Evolutionary conservation across 2,113 vertebrate genomes (phyloP).

Genomic region (Cheirogaleus medius): DNA sequence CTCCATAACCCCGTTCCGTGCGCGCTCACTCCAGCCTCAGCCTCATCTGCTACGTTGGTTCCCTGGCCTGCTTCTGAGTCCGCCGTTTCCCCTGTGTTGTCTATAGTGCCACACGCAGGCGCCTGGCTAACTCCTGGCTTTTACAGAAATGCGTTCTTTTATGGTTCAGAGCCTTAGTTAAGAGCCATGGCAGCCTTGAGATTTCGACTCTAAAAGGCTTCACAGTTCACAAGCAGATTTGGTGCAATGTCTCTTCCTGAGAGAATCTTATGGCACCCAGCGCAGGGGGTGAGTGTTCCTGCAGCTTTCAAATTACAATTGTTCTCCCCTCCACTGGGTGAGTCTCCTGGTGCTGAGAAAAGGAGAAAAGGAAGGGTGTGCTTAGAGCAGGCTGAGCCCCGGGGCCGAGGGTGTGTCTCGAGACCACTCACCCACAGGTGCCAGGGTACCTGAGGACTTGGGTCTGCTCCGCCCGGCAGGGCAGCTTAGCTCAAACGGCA

Average conservation of each 20-base stretch:
- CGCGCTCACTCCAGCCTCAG: background rate
- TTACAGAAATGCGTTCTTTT: conserved; percentile 42
- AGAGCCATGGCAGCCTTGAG: conserved; percentile 8
- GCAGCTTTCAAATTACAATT: background rate
- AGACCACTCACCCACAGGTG: background rate
- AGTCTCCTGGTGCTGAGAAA: background rate
- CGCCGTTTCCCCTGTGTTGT: background rate
- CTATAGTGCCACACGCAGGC: background rate
- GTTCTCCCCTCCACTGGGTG: background rate
- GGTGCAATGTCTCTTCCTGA: conserved; percentile 17
- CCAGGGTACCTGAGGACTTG: background rate
- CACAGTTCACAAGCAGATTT: background rate
- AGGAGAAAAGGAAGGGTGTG: background rate
- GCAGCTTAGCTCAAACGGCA: background rate
- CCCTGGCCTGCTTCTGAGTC: background rate
- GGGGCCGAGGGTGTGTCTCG: background rate
- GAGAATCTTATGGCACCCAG: background rate
- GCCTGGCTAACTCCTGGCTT: conserved; percentile 3
- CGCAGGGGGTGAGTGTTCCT: background rate
- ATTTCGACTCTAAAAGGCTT: conserved; percentile 56
- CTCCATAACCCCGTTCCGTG: background rate
- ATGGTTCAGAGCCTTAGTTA: conserved; percentile 67
- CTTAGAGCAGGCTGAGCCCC: background rate
- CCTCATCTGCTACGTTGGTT: background rate
- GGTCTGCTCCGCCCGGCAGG: no score